Percentiles rank a stretch among this genome's conserved stretches.
Evolutionary conservation across 1,140 invertebrate species (phyloP).

Genomic region (Achatina immaculata): DNA sequence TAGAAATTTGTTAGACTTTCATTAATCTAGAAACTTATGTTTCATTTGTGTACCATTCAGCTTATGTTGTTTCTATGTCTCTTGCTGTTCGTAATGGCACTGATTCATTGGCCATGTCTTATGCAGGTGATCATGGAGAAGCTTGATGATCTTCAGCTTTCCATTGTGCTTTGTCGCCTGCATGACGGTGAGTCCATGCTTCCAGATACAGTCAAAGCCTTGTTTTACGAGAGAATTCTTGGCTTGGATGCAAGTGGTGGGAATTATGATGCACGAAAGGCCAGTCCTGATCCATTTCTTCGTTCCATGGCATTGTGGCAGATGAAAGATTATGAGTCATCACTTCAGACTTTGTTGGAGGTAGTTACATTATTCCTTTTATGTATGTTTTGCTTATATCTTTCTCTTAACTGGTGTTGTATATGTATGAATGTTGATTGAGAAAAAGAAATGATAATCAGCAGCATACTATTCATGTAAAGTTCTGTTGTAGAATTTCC

Average conservation of each 20-base stretch:
- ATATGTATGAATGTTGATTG: conserved; percentile 1
- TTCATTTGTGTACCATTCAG: too few species aligned
- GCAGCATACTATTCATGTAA: too few species aligned
- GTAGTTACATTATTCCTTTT: conserved; percentile 73
- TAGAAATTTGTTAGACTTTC: too few species aligned
- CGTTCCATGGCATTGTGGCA: conserved; percentile 98
- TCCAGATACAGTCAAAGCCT: conserved; percentile 57
- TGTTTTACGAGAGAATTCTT: conserved; percentile 75
- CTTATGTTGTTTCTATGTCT: too few species aligned
- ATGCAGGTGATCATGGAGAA: conserved; percentile 87
- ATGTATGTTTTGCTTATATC: background rate
- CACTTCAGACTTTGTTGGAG: conserved; percentile 89
- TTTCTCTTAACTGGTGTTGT: background rate
- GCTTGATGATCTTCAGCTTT: conserved; percentile 94
- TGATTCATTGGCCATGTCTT: conserved; percentile 5
- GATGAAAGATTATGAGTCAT: conserved; percentile 89
- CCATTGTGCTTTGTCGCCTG: conserved; percentile 91
- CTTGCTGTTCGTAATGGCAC: background rate
- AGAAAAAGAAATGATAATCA: too few species aligned
- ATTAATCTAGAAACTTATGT: too few species aligned
- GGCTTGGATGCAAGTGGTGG: conserved; percentile 68
- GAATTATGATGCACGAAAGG: conserved; percentile 79
- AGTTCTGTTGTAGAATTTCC: too few species aligned
- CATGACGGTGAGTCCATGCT: conserved; percentile 79
- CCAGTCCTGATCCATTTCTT: conserved; percentile 95